Evolutionary conservation across 2,888 invertebrate species (phyloP), one percentile per base, ranked within the genome.

Genomic region (Chesias legatella): DNA sequence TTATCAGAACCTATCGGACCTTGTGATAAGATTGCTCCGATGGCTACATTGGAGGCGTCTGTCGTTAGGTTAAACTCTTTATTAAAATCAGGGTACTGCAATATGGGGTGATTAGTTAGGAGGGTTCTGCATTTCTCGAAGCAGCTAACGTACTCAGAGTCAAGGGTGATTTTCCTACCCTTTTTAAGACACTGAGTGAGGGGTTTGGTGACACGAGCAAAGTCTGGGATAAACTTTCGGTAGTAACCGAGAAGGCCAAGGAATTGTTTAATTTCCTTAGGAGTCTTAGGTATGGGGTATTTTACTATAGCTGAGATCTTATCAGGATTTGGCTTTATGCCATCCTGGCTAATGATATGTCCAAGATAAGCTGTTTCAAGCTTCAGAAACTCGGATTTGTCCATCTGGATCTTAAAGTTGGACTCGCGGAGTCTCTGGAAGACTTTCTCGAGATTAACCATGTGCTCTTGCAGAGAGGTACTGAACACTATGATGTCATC

Each of bases 1-100:
- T 44, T 48, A 6, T 56, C 51, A 0, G 26, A 31, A 0, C 47
- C 49, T 39, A 41, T 54, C 47, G n/a, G 48, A 34, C 36, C 63
- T 58, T 33, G 63, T 34, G 30, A 58, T 1, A 59, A 27, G 1
- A 58, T 43, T 2, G 63, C 59, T 1, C 60, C 67, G 0, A 69
- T 23, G 0, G 66, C 65, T 0, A 53, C 11, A 10, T 67, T 58
- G 1, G 60, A 61, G 0, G 70, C 67, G 21, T 73, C 72, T 0
- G 63, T 56, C 3, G 56, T 57, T 1, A 62, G 29, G 3, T 51
- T 40, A n/a, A 59, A 53, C 1, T 13, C 53, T 40, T 60, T 58
- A 0, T 28, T 30, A 39, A 73, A 74, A 24, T 76, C 61, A 0
- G 71, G 69, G 24, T 64, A 72, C 38, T 59, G 53, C 1, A 75